Conservation (phyloP, 2,113 vertebrate genomes). For the Sceloporus undulatus region DNA sequence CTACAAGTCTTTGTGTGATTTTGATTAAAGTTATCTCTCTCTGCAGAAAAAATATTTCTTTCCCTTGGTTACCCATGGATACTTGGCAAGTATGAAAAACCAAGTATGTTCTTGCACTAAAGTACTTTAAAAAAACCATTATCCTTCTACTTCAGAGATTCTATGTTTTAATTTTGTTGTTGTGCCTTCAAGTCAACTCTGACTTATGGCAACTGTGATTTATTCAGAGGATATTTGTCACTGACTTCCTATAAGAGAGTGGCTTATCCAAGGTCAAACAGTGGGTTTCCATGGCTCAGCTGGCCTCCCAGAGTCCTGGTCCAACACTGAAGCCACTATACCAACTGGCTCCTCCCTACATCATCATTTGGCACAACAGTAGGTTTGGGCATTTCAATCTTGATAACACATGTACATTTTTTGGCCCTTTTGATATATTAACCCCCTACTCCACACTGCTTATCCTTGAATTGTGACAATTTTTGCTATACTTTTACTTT, state of each 20-base stretch:
- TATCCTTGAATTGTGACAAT: not conserved
- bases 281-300: too few relatives aligned
- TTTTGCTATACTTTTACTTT: not conserved
- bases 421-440: not conserved
- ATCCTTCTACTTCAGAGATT: not conserved
- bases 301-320: too few relatives aligned
- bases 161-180: not conserved
- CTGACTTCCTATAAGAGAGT: too few relatives aligned
- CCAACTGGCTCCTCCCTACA: not conserved
- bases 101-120: not conserved
- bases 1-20: not conserved
- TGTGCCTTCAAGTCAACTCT: too few relatives aligned
- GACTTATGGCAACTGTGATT: too few relatives aligned
- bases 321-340: too few relatives aligned
- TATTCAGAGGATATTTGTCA: too few relatives aligned
- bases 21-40: conserved; percentile 14
- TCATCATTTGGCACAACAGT: not conserved
- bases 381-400: not conserved
- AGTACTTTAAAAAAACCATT: not conserved
- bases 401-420: not conserved
- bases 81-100: conserved; percentile 17
- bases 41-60: not conserved
- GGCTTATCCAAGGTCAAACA: too few relatives aligned
- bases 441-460: not conserved
- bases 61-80: not conserved